Percentiles rank a stretch among this genome's conserved stretches.
phyloP scores from a whole-genome alignment of 2,797 vertebrate species.

The Pempheris klunzingeri region DNA sequence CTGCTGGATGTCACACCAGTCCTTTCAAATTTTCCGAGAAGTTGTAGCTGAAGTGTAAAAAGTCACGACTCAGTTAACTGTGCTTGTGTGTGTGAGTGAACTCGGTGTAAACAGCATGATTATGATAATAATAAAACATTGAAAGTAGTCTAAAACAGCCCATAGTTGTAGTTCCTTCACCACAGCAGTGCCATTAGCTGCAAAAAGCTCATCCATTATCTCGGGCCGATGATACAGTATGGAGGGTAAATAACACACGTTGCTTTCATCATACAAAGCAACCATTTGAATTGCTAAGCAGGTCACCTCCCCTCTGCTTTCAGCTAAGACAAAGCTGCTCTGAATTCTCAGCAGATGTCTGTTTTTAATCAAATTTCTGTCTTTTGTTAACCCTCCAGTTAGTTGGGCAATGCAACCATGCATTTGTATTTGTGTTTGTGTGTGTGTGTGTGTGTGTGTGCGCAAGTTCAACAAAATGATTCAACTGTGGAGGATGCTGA shows the following conservation, averaged over 20 bases:
- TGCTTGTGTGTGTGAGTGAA: not conserved
- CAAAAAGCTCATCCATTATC: slow-evolving; percentile 28
- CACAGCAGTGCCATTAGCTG: slow-evolving; percentile 12
- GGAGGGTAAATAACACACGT: slow-evolving; percentile 1
- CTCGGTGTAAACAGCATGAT: not conserved
- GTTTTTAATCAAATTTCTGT: slow-evolving; percentile 20
- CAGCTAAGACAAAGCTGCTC: slow-evolving; percentile 6
- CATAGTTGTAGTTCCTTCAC: too few species aligned
- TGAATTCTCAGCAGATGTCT: slow-evolving; percentile 4
- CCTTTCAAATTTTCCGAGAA: too few species aligned
- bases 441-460: slow-evolving; percentile 5
- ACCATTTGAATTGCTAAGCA: slow-evolving; percentile 14
- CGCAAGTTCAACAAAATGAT: not conserved
- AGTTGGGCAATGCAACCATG: not conserved
- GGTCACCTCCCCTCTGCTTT: not conserved
- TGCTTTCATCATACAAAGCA: slow-evolving; percentile 23
- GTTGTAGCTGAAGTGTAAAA: too few species aligned
- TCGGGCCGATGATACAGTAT: not conserved
- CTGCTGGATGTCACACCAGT: too few species aligned
- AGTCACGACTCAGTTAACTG: too few species aligned
- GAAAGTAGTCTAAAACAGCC: not conserved
- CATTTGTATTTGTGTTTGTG: not conserved
- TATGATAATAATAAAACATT: not conserved
- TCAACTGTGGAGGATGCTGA: not conserved
- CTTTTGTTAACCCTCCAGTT: not conserved